Base-by-base conservation (phyloP, 2,113 vertebrate species). In the Butastur rufipennis region DNA sequence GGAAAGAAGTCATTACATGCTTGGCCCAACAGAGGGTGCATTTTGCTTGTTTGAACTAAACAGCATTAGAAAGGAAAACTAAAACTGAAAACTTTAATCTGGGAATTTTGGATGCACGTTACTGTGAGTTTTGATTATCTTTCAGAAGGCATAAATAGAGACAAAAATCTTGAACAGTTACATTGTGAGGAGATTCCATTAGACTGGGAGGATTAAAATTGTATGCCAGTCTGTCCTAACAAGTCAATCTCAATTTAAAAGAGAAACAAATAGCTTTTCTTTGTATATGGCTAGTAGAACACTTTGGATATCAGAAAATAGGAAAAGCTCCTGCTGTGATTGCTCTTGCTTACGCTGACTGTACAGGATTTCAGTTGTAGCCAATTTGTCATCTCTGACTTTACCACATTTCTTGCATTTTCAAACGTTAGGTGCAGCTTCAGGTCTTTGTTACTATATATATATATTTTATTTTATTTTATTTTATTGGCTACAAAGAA, bases 231-330 rank as follows among this genome's bases (percentile, higher is more conserved):
- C 55, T 93, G 81, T 95, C 75, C 84, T 83, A 79, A 91, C 68
- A 94, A 86, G 85, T 32, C 86, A 77, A 1, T 86, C 55, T 77
- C 38, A 32, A 66, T 87, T 87, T 74, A 70, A 65, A 96, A 96
- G 62, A 83, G 68, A 95, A 96, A 91, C 80, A 88, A 94, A 88
- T 79, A 89, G 67, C 80, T 87, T 94, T 78, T 90, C 78, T 96
- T 83, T 96, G 91, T 92, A 50, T 90, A 83, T 55, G 40, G 61
- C 94, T 84, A 81, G 47, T 90, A 81, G 95, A 97, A 72, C 74
- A 86, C 21, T 94, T 86, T 42, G 58, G 81, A 47, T 79, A 63
- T 77, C 29, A 21, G 81, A 86, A 96, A 87, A 78, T 36, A 96
- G 82, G 65, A 95, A 43, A 92, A 73, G 53, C 42, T 90, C 14